Evolutionary conservation across 2,888 invertebrate genomes (phyloP), one percentile per base, ranked within the genome.

Genomic region (Trachelus stipa): DNA sequence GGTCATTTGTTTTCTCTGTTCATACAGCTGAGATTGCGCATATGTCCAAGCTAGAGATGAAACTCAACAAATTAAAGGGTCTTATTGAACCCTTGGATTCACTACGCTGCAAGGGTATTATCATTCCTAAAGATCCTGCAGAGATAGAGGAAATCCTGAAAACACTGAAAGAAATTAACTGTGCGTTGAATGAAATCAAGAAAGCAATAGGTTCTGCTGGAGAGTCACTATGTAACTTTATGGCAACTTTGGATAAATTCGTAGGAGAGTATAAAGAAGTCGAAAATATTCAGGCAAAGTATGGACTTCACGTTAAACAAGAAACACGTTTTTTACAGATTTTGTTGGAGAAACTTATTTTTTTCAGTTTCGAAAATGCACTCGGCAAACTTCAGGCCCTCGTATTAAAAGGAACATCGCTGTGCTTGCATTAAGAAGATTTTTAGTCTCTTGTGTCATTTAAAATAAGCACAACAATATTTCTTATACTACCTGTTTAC

Each of bases 81-180:
- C 74, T 85, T 37, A 74, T 88, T 1, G 76, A 82, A 76, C 83
- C 83, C 12, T 69, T 85, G 6, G 85, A 88, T 69, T 73, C 80
- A 69, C 79, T 88, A 15, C 82, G 76, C 11, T 88, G 87, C 75
- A 78, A 83, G 9, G 82, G 83, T 75, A 80, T 88, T 15, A 40
- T 83, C n/a, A 82, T 87, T 76, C 88, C 88, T 4, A 76, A 82
- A 35, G 83, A 83, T 12, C 34, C 76, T 1, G 81, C 83, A 23
- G 83, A 85, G 9, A 81, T 80, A 79, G 31, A 80, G 31, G 79
- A 82, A 73, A 74, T 77, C 37, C 69, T 71, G 0, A 34, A 81
- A 35, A 73, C 75, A 6, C 79, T 88, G 33, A 76, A 76, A 35
- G 80, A 81, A 4, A 83, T 83, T 37, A 74, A 76, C 0, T 76